Evolutionary conservation across 2,113 vertebrate genomes (phyloP), one percentile per base, ranked within the genome.

Genomic region (Speoplatyrhinus poulsoni): DNA sequence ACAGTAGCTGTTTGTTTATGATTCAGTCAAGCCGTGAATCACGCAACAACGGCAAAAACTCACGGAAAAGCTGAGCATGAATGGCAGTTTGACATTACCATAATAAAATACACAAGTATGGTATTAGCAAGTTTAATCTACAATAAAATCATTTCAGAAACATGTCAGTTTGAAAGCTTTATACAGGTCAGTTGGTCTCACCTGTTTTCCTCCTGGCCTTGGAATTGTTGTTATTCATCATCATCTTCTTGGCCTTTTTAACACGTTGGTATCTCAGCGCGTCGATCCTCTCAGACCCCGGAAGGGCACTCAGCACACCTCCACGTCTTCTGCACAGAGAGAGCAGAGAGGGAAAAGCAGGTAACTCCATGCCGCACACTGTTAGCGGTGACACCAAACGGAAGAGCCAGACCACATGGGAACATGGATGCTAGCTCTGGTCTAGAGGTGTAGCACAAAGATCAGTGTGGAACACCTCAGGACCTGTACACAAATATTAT

Each of bases 281-380:
- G 93, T 98, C 96, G 79, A 96, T 94, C 94, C 96, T 99, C 96
- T 98, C 97, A 98, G 96, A 96, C 94, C 93, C 95, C 90, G 95
- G 95, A 95, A 95, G 89, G 73, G 85, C 88, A 88, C 89, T 88
- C 78, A 67, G 76, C 81, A 77, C 90, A 92, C 90, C 92, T 93
- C 90, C 86, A 89, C 64, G 90, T 91, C 94, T 95, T 96, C 94
- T 93, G 86, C 55, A 83, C 68, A 63, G 81, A 84, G 77, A 77
- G 80, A 36, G 88, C 82, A 89, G 54, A 87, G 73, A 90, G 65
- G 77, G 75, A 69, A 67, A 79, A 69, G 76, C 74, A 48, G 86
- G 86, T 87, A 87, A 85, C 82, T 90, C 87, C 60, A 76, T 62
- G 82, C 78, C 64, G 84, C 60, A 56, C 49, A 26, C 60, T 59